Conservation (phyloP, 2,888 invertebrate genomes). For the Alcis repandata region DNA sequence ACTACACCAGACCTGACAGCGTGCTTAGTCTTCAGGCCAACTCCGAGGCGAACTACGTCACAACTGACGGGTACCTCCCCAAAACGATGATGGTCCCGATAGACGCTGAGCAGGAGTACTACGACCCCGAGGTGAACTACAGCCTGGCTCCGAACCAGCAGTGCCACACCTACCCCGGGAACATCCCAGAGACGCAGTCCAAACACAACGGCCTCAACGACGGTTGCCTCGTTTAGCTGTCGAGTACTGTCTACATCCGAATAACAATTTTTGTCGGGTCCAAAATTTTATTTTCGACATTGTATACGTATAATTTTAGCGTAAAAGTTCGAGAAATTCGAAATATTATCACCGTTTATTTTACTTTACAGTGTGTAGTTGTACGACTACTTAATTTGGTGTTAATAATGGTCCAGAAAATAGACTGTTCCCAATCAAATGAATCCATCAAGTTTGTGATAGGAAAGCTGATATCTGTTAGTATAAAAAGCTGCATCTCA, state of each 20-base stretch:
- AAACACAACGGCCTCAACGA: slow-evolving; percentile 87
- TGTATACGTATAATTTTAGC: slow-evolving; percentile 81
- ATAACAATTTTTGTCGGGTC: slow-evolving; percentile 71
- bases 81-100: slow-evolving; percentile 84
- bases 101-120: slow-evolving; percentile 85
- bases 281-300: slow-evolving; percentile 76
- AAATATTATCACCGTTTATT: slow-evolving; percentile 76
- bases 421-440: slow-evolving; percentile 13
- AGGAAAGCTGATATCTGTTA: slow-evolving; percentile 23
- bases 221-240: slow-evolving; percentile 87
- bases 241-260: slow-evolving; percentile 35
- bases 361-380: slow-evolving; percentile 43
- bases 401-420: slow-evolving; percentile 15
- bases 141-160: slow-evolving; percentile 77
- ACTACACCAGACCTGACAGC: slow-evolving; percentile 80
- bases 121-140: slow-evolving; percentile 84
- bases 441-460: slow-evolving; percentile 20
- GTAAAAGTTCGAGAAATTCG: slow-evolving; percentile 70
- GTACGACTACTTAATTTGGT: slow-evolving; percentile 25
- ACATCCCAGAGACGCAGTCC: slow-evolving; percentile 74
- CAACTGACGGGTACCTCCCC: slow-evolving; percentile 78
- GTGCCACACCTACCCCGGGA: slow-evolving; percentile 85
- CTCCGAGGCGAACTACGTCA: slow-evolving; percentile 69
- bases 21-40: slow-evolving; percentile 75
- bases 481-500: slow-evolving; percentile 28